phyloP scores from a whole-genome alignment of 92 coral and sea anemone genomes.

The Actinostola sp. region DNA sequence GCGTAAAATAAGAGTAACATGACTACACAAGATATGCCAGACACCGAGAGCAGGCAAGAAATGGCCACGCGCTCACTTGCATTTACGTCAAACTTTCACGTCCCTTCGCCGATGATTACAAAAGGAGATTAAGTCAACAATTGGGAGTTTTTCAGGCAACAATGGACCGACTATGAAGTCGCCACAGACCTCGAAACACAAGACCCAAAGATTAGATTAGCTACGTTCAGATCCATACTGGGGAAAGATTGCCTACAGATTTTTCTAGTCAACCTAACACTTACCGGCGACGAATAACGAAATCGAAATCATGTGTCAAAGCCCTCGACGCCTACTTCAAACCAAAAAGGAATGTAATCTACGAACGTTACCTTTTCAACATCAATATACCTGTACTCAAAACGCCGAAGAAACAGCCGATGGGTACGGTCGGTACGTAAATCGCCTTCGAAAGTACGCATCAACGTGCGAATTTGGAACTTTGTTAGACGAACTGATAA shows the following conservation, averaged over 20 bases:
- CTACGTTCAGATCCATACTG: constrained; percentile 63
- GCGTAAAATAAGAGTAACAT: neutral
- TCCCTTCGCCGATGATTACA: constrained; percentile 45
- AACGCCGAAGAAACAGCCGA: constrained; percentile 42
- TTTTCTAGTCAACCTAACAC: constrained; percentile 48
- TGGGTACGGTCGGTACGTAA: constrained; percentile 27
- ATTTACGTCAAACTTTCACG: constrained; percentile 50
- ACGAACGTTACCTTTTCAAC: constrained; percentile 60
- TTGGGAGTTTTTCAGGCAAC: constrained; percentile 61
- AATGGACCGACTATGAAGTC: constrained; percentile 57
- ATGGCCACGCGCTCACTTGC: constrained; percentile 18
- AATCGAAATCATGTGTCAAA: constrained; percentile 15
- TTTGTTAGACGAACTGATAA: constrained; percentile 44
- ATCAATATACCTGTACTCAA: constrained; percentile 34
- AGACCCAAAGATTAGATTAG: constrained; percentile 43
- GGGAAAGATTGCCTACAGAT: constrained; percentile 64
- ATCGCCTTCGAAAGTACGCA: constrained; percentile 29
- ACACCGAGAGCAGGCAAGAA: neutral
- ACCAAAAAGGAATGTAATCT: constrained; percentile 57
- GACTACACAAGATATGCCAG: neutral
- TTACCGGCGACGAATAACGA: constrained; percentile 29
- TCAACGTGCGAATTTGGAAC: constrained; percentile 45
- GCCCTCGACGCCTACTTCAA: constrained; percentile 59
- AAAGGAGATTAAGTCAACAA: constrained; percentile 54
- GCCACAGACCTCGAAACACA: constrained; percentile 54